Conservation (phyloP, 2,113 vertebrate species). For the Phylloscopus trochilus region DNA sequence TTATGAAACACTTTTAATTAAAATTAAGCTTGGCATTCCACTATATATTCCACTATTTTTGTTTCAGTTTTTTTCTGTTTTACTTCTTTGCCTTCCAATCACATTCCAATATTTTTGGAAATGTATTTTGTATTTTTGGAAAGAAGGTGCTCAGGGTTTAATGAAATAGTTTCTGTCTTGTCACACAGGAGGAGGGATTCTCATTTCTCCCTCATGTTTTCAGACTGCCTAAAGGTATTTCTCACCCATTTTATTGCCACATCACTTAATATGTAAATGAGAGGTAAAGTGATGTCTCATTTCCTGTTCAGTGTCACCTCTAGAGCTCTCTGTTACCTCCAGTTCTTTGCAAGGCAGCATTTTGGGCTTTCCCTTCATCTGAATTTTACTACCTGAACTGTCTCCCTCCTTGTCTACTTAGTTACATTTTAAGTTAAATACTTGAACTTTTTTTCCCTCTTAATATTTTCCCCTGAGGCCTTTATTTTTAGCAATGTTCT, state of each 20-base stretch:
- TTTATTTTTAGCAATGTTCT: not conserved
- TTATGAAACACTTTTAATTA: not conserved
- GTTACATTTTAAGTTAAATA: not conserved
- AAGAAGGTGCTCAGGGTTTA: not conserved
- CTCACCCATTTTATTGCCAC: not conserved
- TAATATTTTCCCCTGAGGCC: not conserved
- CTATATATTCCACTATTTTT: not conserved
- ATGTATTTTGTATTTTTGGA: not conserved
- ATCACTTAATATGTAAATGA: not conserved
- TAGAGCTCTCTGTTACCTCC: not conserved
- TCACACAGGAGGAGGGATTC: not conserved
- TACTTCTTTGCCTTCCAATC: not conserved
- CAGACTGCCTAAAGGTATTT: conserved; percentile 5
- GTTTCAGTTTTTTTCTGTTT: not conserved
- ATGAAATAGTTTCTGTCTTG: not conserved
- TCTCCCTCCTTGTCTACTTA: not conserved
- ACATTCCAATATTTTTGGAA: not conserved
- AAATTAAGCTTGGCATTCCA: not conserved
- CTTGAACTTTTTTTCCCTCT: not conserved
- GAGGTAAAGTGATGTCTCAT: not conserved
- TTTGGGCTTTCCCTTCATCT: not conserved
- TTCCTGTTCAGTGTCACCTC: not conserved
- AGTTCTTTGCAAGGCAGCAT: not conserved
- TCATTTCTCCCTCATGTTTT: not conserved
- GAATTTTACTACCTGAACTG: not conserved